phyloP scores from a whole-genome alignment of 2,888 invertebrate species.

The Caenorhabditis imperialis region DNA sequence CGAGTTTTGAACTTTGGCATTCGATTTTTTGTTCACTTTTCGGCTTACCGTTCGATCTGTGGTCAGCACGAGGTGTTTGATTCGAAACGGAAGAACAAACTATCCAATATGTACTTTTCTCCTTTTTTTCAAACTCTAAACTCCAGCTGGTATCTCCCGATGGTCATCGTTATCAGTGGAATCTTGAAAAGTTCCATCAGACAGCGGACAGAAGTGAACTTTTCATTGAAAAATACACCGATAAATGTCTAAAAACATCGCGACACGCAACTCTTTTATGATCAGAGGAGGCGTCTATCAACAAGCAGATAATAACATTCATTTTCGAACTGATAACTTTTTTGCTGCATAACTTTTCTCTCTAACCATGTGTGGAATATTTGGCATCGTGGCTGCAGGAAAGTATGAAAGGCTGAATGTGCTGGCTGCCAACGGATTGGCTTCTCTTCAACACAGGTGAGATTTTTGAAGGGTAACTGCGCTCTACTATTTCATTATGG shows the following conservation, averaged over 20 bases:
- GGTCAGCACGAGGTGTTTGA: not conserved
- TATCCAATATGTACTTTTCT: not conserved
- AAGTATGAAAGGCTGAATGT: conserved; percentile 27
- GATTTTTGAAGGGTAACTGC: not conserved
- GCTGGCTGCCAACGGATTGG: conserved; percentile 70
- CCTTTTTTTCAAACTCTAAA: not conserved
- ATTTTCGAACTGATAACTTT: conserved; percentile 26
- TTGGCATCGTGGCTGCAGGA: conserved; percentile 69
- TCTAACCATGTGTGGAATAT: conserved; percentile 73
- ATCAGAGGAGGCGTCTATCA: conserved; percentile 17
- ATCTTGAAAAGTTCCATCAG: conserved; percentile 24
- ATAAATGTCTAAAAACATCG: conserved; percentile 1
- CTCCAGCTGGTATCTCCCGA: conserved; percentile 5
- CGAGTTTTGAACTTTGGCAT: no score
- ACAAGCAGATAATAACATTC: conserved; percentile 23
- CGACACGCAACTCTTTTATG: conserved; percentile 30
- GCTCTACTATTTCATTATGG: no score
- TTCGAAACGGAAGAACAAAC: not conserved
- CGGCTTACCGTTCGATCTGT: no score
- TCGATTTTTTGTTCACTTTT: no score
- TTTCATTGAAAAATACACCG: conserved; percentile 44
- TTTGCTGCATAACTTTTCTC: conserved; percentile 23
- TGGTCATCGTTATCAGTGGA: conserved; percentile 13
- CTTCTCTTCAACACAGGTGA: conserved; percentile 71
- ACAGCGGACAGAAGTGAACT: conserved; percentile 29